Conservation (phyloP, 2,113 vertebrate species). For the Dromaius novaehollandiae region DNA sequence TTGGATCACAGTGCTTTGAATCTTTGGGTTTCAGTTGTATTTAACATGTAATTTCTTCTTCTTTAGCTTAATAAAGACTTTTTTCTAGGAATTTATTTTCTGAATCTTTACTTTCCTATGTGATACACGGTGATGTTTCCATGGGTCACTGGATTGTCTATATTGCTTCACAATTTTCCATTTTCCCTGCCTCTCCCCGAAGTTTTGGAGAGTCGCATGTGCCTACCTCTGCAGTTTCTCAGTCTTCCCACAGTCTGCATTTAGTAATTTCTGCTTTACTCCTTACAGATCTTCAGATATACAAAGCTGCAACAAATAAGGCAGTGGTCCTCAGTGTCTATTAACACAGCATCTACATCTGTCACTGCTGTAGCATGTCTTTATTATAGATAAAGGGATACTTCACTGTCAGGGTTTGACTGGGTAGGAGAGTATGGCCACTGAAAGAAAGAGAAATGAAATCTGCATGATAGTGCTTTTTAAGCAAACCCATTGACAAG, state of each 20-base stretch:
- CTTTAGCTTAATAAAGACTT: not conserved
- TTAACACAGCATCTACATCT: not conserved
- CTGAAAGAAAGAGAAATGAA: not conserved
- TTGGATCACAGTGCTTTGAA: not conserved
- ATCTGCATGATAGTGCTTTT: not conserved
- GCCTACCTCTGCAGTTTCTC: not conserved
- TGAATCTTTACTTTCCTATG: not conserved
- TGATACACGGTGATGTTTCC: not conserved
- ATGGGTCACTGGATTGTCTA: not conserved
- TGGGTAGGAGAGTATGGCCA: not conserved
- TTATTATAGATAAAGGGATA: constrained; percentile 1
- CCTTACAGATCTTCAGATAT: not conserved
- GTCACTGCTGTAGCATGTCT: not conserved
- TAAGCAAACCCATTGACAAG: not conserved
- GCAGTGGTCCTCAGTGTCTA: not conserved
- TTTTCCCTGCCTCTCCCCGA: not conserved
- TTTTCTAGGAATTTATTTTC: not conserved
- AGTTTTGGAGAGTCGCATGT: not conserved
- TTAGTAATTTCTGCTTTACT: constrained; percentile 11
- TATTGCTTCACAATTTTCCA: not conserved
- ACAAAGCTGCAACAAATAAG: not conserved
- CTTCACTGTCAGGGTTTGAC: not conserved
- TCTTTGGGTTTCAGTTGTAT: not conserved
- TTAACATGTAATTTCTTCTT: not conserved
- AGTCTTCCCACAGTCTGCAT: not conserved